These are phyloP conservation scores for Salvelinus sp. DNA, from an alignment of 2,113 vertebrate species.

Conservation along the genomic window DNA sequence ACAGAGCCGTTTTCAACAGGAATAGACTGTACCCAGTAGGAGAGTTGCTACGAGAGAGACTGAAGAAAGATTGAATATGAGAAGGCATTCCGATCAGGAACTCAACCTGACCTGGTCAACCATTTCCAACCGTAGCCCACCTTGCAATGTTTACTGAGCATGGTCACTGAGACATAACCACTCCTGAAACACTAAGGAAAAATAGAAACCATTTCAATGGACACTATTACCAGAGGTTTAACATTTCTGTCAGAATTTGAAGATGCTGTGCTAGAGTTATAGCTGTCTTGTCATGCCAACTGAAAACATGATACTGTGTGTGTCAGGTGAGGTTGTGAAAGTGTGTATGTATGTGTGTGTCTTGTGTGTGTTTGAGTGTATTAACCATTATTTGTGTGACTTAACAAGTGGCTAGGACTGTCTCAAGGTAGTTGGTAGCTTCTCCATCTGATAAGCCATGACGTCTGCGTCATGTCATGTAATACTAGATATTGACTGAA, in stretches of 20 bases:
- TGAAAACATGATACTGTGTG: background rate
- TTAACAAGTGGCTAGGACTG: background rate
- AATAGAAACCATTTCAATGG: background rate
- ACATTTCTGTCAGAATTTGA: background rate
- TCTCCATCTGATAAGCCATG: background rate
- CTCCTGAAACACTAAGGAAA: background rate
- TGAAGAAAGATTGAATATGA: too few species aligned
- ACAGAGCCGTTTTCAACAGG: slow-evolving; percentile 72
- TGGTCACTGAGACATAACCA: background rate
- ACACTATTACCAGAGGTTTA: background rate
- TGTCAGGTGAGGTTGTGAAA: background rate
- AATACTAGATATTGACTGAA: background rate
- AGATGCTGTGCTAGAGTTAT: background rate
- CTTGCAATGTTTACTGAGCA: slow-evolving; percentile 4
- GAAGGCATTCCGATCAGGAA: background rate
- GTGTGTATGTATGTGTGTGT: slow-evolving; percentile 6
- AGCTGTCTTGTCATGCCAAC: background rate
- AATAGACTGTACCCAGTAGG: slow-evolving; percentile 75
- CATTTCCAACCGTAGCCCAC: background rate
- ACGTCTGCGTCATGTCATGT: background rate
- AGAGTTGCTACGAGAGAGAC: too few species aligned
- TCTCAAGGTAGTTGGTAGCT: background rate
- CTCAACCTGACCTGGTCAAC: background rate
- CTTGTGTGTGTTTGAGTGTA: too few species aligned
- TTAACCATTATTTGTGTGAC: background rate